These are phyloP conservation scores for Cacatua alba DNA, from an alignment of 2,113 vertebrate species.

Conservation along the genomic window DNA sequence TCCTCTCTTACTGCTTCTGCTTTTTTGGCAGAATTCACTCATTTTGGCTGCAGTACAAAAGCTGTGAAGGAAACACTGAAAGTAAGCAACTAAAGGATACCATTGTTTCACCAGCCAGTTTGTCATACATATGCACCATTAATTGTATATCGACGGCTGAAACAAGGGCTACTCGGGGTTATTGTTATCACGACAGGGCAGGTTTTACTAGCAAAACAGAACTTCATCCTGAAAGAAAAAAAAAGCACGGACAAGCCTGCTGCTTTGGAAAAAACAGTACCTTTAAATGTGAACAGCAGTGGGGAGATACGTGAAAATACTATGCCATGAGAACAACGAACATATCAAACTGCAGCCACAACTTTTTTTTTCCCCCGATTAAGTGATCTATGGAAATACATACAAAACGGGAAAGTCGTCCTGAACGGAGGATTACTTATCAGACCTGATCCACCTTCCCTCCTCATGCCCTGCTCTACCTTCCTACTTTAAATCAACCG, in stretches of 20 bases:
- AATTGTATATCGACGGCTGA: background rate
- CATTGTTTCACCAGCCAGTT: background rate
- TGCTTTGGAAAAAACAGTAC: background rate
- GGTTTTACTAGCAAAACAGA: background rate
- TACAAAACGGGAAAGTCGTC: background rate
- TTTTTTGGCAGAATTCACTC: background rate
- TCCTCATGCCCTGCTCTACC: background rate
- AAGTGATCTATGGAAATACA: background rate
- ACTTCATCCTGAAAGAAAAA: background rate
- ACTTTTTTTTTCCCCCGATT: background rate
- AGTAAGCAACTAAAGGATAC: background rate
- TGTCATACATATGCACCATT: background rate
- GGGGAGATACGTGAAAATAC: background rate
- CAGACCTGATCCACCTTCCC: background rate
- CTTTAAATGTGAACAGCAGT: background rate
- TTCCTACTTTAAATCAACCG: background rate
- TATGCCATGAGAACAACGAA: background rate
- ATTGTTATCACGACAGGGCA: background rate
- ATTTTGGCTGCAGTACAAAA: background rate
- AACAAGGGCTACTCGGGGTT: constrained; percentile 1
- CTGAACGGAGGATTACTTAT: background rate
- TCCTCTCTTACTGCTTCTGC: background rate
- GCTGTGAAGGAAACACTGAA: background rate
- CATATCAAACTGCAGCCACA: background rate
- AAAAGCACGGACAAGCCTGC: background rate